Conservation (phyloP, 2,888 invertebrate genomes). For the Heliconius sara region DNA sequence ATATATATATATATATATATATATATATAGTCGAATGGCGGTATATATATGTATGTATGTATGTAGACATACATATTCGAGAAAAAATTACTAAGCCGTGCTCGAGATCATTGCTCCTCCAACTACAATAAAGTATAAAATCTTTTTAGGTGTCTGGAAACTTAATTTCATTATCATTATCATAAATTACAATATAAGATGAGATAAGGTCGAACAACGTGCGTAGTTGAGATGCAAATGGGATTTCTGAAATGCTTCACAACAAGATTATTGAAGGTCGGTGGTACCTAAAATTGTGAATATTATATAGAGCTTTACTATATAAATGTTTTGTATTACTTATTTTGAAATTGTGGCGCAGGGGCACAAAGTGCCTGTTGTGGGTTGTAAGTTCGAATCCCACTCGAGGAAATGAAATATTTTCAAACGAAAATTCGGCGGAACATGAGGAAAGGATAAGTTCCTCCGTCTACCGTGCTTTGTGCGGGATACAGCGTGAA, state of each 20-base stretch:
- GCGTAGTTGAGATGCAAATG: constrained; percentile 39
- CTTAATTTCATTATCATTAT: constrained; percentile 38
- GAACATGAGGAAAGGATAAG: too few species aligned
- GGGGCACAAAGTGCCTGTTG: too few species aligned
- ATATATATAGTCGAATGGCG: too few species aligned
- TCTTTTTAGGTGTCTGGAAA: constrained; percentile 35
- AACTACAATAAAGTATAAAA: constrained; percentile 10
- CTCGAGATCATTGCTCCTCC: constrained; percentile 19
- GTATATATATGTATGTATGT: too few species aligned
- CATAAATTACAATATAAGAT: constrained; percentile 42
- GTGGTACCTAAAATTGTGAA: constrained; percentile 13
- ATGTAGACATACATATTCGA: not conserved
- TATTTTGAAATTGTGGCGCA: too few species aligned
- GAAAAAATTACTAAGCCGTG: not conserved
- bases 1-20: too few species aligned
- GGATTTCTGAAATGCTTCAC: constrained; percentile 24
- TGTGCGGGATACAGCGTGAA: too few species aligned
- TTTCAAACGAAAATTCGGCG: too few species aligned
- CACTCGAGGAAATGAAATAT: too few species aligned
- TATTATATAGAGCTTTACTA: not conserved
- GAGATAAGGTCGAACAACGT: constrained; percentile 32
- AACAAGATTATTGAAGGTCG: constrained; percentile 19
- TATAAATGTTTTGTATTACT: not conserved
- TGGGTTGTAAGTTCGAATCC: too few species aligned
- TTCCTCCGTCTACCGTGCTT: too few species aligned